These are phyloP conservation scores for Chymomyza amoena DNA, from an alignment of 2,888 invertebrate species.

Conservation along the genomic window DNA sequence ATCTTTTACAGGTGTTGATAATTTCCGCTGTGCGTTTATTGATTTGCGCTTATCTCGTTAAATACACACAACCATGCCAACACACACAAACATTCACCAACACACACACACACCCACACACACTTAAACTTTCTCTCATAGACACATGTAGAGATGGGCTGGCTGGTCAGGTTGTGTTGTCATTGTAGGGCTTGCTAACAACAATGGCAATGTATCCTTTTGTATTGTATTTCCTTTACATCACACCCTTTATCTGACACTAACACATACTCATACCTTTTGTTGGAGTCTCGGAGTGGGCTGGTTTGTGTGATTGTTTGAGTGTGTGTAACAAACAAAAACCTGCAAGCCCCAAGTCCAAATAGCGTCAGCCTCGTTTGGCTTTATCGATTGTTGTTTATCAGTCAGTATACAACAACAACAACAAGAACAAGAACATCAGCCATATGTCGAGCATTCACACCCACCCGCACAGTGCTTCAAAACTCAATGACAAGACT, in stretches of 20 bases:
- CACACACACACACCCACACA: background rate
- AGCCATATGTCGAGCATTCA: conserved; percentile 4
- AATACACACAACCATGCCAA: conserved; percentile 7
- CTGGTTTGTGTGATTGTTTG: conserved; percentile 4
- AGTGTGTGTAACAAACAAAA: conserved; percentile 11
- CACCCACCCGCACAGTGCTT: conserved; percentile 32
- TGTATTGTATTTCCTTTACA: conserved; percentile 33
- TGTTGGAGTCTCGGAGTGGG: background rate
- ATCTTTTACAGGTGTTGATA: conserved; percentile 41
- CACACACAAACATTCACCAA: too few relatives aligned
- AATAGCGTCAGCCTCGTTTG: conserved; percentile 35
- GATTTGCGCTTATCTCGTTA: conserved; percentile 36
- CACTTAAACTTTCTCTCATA: background rate
- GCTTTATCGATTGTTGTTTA: conserved; percentile 61
- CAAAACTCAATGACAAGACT: conserved; percentile 29
- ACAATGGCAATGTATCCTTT: conserved; percentile 28
- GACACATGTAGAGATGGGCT: conserved; percentile 9
- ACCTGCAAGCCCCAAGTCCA: conserved; percentile 16
- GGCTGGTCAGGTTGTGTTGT: conserved; percentile 6
- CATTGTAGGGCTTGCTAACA: conserved; percentile 22
- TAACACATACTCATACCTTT: background rate
- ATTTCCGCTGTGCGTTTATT: conserved; percentile 42
- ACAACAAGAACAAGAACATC: background rate
- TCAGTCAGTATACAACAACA: conserved; percentile 22
- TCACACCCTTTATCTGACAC: background rate